phyloP scores from a whole-genome alignment of 1,140 invertebrate genomes.

The Heliconius eleuchia region DNA sequence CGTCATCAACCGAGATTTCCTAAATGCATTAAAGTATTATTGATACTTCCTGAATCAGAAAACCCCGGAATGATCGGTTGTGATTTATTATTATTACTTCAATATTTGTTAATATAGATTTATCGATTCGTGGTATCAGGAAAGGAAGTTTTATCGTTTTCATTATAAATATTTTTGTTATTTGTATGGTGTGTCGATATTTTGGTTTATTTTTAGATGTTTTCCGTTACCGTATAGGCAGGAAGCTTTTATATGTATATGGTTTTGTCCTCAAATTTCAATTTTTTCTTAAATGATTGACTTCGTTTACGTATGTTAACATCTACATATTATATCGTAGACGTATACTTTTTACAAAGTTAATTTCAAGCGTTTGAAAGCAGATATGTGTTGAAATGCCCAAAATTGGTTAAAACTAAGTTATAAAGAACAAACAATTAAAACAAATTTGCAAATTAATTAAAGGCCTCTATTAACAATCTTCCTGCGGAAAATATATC shows the following conservation, averaged over 20 bases:
- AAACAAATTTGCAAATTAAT: too few species aligned
- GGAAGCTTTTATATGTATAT: neutral
- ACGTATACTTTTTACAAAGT: too few species aligned
- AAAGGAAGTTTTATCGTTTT: neutral
- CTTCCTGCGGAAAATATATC: too few species aligned
- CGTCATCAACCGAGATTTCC: neutral
- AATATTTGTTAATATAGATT: slow-evolving; percentile 4
- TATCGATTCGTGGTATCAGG: neutral
- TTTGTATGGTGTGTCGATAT: neutral
- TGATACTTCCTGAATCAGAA: neutral
- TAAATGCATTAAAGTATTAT: neutral
- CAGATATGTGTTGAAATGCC: too few species aligned
- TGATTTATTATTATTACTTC: slow-evolving; percentile 16
- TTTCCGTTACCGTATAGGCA: neutral
- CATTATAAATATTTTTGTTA: neutral
- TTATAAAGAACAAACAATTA: too few species aligned
- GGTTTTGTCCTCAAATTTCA: neutral
- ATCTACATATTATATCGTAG: too few species aligned
- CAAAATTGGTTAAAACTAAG: too few species aligned
- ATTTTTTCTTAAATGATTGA: neutral
- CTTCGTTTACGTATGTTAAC: too few species aligned
- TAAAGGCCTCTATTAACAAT: too few species aligned
- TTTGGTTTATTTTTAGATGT: neutral
- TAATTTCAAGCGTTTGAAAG: too few species aligned
- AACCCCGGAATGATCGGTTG: too few species aligned